phyloP scores from a whole-genome alignment of 2,113 vertebrate genomes.

The Myocastor coypus region DNA sequence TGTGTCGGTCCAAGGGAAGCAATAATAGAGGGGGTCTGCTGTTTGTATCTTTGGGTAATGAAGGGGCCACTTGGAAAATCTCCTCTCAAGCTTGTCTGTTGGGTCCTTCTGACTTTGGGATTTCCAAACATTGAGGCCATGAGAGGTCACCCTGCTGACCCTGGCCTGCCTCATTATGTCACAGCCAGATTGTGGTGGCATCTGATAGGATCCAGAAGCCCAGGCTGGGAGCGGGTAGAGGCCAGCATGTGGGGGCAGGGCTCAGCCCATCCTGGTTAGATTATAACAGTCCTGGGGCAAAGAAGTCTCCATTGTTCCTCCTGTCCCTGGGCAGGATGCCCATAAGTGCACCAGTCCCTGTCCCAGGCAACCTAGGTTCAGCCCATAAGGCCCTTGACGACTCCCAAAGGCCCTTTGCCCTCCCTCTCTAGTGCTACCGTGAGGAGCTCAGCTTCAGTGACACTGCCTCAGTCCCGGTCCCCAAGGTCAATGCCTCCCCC shows the following conservation, averaged over 20 bases:
- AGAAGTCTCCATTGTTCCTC: accelerated
- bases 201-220: constrained; percentile 70
- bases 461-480: not conserved
- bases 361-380: not conserved
- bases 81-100: not conserved
- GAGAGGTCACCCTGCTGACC: constrained; percentile 58
- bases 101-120: constrained; percentile 66
- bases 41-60: not conserved
- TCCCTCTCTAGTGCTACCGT: accelerated
- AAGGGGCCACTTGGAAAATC: constrained; percentile 43
- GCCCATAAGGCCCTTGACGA: not conserved
- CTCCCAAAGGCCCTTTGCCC: accelerated
- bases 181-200: constrained; percentile 42
- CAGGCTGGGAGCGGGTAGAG: not conserved
- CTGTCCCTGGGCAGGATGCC: not conserved
- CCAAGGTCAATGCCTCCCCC: not conserved
- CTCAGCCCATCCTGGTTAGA: not conserved
- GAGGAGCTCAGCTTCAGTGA: not conserved
- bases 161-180: constrained; percentile 58
- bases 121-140: constrained; percentile 54
- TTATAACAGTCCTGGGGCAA: not conserved
- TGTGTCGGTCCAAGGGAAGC: accelerated
- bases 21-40: not conserved
- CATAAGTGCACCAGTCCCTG: accelerated
- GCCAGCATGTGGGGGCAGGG: not conserved